Evolutionary conservation across 2,888 invertebrate genomes (phyloP).

Genomic region (Sinopyrophorus schimmeli): DNA sequence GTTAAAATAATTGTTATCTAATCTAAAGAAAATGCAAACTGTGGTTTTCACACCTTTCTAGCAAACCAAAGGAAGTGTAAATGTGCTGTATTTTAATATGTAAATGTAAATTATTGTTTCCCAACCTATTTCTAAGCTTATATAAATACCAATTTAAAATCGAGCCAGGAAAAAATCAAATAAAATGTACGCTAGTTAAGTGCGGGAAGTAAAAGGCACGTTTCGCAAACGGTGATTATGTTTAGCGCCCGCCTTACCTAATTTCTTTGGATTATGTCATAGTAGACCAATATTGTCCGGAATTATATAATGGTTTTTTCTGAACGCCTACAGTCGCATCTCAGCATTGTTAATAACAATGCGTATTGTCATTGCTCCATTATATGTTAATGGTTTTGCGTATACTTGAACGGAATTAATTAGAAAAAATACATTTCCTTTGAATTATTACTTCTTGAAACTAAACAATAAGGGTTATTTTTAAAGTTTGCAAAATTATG

Average conservation of each 20-base stretch:
- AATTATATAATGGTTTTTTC: slow-evolving; percentile 23
- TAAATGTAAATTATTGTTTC: not conserved
- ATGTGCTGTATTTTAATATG: too few relatives aligned
- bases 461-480: too few relatives aligned
- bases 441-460: too few relatives aligned
- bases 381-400: slow-evolving; percentile 15
- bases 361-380: slow-evolving; percentile 14
- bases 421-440: too few relatives aligned
- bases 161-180: slow-evolving; percentile 15
- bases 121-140: slow-evolving; percentile 7
- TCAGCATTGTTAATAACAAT: slow-evolving; percentile 16
- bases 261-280: slow-evolving; percentile 31
- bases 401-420: too few relatives aligned
- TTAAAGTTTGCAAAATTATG: too few relatives aligned
- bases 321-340: slow-evolving; percentile 20
- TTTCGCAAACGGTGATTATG: slow-evolving; percentile 31
- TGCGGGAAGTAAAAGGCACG: slow-evolving; percentile 33
- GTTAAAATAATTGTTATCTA: too few relatives aligned
- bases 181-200: slow-evolving; percentile 11
- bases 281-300: slow-evolving; percentile 29
- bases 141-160: slow-evolving; percentile 9
- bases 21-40: too few relatives aligned
- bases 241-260: slow-evolving; percentile 30
- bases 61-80: too few relatives aligned
- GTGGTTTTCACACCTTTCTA: too few relatives aligned